Evolutionary conservation across 2,113 vertebrate species (phyloP), one percentile per base, ranked within the genome.

Genomic region (Corythaixoides concolor): DNA sequence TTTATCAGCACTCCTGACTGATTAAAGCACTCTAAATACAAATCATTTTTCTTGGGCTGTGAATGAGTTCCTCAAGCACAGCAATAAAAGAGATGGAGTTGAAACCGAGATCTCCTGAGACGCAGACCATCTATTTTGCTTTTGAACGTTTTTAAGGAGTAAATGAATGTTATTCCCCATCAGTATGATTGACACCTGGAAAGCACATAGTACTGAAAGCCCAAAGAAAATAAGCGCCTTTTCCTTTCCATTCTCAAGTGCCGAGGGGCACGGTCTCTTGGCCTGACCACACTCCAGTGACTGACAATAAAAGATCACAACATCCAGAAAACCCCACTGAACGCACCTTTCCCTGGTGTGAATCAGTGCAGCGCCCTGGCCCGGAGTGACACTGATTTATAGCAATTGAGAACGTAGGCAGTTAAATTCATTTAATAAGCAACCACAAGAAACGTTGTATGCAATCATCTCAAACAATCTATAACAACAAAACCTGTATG

Each of bases 381-480:
- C 53, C 69, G 78, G 53, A 59, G 24, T 74, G 81, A 75, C 37
- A 53, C 8, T 92, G 85, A 95, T 94, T 96, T 88, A 95, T 55
- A 72, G 86, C 64, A 47, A 30, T 4, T 50, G 77, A 87, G 66
- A 63, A 64, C 9, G 53, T 18, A 93, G 79, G 45, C 60, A 92
- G 85, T 45, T 93, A 50, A 79, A 91, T 68, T 85, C 62, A 89
- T 85, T 88, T 93, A 78, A 92, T 50, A 79, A 95, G 68, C 55
- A 87, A 94, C 85, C 92, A 73, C 94, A 95, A 89, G 93, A 90
- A 73, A 53, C 39, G 59, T 18, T 47, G 41, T 11, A 39, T 63
- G 88, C 66, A 96, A 96, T 96, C 77, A 66, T 58, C 86, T 92
- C 66, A 68, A 91, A 47, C 68, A 66, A 92, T 97, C 95, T 97